phyloP scores from a whole-genome alignment of 2,888 invertebrate genomes.

The Lithophane semibrunnea region DNA sequence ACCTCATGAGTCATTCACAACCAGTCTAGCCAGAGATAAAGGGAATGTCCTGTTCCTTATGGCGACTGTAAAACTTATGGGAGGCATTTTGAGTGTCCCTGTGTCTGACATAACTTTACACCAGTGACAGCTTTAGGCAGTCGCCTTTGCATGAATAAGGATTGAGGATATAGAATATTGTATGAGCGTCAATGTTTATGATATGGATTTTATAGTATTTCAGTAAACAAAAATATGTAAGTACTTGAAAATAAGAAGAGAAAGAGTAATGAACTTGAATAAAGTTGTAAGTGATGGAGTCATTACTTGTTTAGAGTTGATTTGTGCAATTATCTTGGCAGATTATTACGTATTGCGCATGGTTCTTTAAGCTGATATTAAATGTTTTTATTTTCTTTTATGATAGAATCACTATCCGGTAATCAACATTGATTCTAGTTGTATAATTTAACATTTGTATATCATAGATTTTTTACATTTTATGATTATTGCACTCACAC shows the following conservation, averaged over 20 bases:
- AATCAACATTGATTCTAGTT: neutral
- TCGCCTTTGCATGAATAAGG: conserved; percentile 60
- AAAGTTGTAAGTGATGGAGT: neutral
- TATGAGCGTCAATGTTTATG: conserved; percentile 32
- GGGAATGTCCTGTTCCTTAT: conserved; percentile 60
- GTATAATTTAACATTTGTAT: too few relatives aligned
- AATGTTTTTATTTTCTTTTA: conserved; percentile 4
- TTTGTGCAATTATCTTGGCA: conserved; percentile 9
- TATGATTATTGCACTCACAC: too few relatives aligned
- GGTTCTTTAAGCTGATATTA: neutral
- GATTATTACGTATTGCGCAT: neutral
- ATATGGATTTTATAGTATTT: conserved; percentile 27
- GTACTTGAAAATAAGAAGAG: neutral
- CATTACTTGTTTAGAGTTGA: conserved; percentile 1
- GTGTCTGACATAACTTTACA: conserved; percentile 56
- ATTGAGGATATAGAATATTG: conserved; percentile 48
- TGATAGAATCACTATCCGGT: neutral
- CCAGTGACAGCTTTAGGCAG: conserved; percentile 60
- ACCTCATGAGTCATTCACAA: conserved; percentile 63
- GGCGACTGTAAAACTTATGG: conserved; percentile 59
- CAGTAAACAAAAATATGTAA: neutral
- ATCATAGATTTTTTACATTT: too few relatives aligned
- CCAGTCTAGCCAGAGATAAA: conserved; percentile 61
- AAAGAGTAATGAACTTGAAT: neutral
- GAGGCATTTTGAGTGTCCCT: conserved; percentile 53